Conservation (phyloP, 2,797 vertebrate genomes). For the Myiotriccus ornatus region DNA sequence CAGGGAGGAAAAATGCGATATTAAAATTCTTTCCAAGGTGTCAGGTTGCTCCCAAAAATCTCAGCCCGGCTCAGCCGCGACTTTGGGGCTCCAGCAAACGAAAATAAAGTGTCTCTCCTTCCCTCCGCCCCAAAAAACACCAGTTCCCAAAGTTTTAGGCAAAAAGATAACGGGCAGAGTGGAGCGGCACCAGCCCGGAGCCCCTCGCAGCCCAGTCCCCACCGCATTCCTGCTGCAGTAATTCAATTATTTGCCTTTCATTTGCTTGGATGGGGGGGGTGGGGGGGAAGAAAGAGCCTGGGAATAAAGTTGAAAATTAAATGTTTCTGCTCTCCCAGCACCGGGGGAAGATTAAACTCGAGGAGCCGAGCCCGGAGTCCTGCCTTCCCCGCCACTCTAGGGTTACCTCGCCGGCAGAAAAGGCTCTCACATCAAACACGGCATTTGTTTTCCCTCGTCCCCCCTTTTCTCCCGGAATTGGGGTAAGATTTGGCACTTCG, state of each 20-base stretch:
- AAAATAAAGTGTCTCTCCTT: not conserved
- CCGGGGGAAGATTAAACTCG: not conserved
- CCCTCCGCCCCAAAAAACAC: not conserved
- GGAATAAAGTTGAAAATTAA: constrained; percentile 54
- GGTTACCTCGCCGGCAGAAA: not conserved
- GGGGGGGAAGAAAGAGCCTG: not conserved
- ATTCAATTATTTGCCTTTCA: constrained; percentile 36
- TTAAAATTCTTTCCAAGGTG: not conserved
- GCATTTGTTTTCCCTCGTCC: not conserved
- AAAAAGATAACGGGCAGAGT: not conserved
- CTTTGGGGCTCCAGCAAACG: not conserved
- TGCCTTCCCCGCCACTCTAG: not conserved
- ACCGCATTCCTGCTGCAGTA: not conserved
- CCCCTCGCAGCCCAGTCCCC: not conserved
- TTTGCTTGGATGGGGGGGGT: not conserved
- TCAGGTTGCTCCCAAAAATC: not conserved
- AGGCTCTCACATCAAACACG: not conserved
- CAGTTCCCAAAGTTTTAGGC: not conserved
- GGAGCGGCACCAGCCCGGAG: not conserved
- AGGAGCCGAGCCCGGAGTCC: not conserved
- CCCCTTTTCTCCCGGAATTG: not conserved
- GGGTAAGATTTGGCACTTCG: not conserved
- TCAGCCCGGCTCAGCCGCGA: not conserved
- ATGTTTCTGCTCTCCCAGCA: constrained; percentile 17
- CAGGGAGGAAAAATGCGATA: accelerated